A percentile compares a stretch with the other conserved stretches of the same genome.
phyloP scores from a whole-genome alignment of 2,888 invertebrate genomes.

The Boloria euphrosyne region DNA sequence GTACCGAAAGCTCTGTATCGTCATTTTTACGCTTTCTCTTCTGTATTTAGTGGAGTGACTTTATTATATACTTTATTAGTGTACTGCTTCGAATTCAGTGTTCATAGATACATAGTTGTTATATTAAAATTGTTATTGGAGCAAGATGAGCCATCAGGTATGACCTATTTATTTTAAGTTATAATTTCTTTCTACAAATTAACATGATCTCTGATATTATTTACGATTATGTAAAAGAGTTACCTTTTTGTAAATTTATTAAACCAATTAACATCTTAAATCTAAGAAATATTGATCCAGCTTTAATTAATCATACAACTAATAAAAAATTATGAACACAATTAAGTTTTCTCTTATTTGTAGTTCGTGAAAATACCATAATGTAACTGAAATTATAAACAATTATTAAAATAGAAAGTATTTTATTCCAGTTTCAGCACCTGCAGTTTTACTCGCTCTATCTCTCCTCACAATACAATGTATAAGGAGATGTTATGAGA shows the following conservation, averaged over 20 bases:
- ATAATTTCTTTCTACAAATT: not conserved
- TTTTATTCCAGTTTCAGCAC: conserved; percentile 79
- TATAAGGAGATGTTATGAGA: conserved; percentile 90
- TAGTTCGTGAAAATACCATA: too few relatives aligned
- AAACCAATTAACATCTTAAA: too few relatives aligned
- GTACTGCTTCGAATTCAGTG: conserved; percentile 72
- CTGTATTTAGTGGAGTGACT: conserved; percentile 77
- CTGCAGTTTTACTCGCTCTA: conserved; percentile 83
- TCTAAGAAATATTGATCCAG: too few relatives aligned
- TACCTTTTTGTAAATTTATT: too few relatives aligned
- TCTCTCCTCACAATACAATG: conserved; percentile 86
- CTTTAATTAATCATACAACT: too few relatives aligned
- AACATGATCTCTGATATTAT: not conserved
- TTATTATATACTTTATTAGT: conserved; percentile 74
- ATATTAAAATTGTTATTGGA: conserved; percentile 75
- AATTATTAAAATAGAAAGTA: conserved; percentile 20
- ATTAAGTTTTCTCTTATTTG: not conserved
- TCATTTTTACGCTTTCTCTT: conserved; percentile 90
- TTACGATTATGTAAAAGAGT: too few relatives aligned
- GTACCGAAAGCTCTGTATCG: conserved; percentile 91
- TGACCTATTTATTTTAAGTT: not conserved
- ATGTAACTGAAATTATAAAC: too few relatives aligned
- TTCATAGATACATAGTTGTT: conserved; percentile 73
- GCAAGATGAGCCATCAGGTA: conserved; percentile 78
- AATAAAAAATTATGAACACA: not conserved